Evolutionary conservation across 2,797 vertebrate genomes (phyloP), one percentile per base, ranked within the genome.

Genomic region (Pyrocephalus nanus): DNA sequence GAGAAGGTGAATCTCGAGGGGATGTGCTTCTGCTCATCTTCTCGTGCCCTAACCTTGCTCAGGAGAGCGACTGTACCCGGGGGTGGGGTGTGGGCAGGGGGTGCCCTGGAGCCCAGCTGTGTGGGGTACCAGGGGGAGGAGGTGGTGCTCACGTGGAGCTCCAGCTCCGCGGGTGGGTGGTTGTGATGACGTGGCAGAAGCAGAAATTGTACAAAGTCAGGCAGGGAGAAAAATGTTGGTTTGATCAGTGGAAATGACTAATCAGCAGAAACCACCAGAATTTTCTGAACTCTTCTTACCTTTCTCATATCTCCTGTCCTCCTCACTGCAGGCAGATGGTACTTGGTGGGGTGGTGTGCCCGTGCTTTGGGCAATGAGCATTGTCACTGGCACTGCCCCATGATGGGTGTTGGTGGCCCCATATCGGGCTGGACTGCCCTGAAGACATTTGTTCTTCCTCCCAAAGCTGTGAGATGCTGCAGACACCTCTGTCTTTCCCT

Each of bases 11-110:
- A 43, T 69, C 62, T 54, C 0, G 0, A 38, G 53, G 53, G 48
- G 14, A 74, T 0, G 6, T 0, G 0, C 11, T 34, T 92, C 50
- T 11, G 8, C 58, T 67, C 20, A 54, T 61, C 34, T 69, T 32
- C 64, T 75, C 1, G 0, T 0, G 0, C 40, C 91, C 60, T 73
- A 50, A 4, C 69, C 38, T 50, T 32, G 53, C 0, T 0, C 70
- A 45, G 62, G 32, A 81, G 29, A 72, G 73, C 3, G 1, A 70
- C 76, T 81, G 76, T 79, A 74, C 36, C 65, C 2, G 0, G 2
- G 61, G 40, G 7, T 47, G 60, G 21, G 42, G 57, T 16, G 70
- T 65, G 13, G 7, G 74, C 62, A 57, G 67, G 0, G 79, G 74
- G 22, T 80, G 69, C 54, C 25, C 11, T 64, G 38, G 32, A 48